phyloP scores from a whole-genome alignment of 2,113 vertebrate species.

The Serilophus lunatus region DNA sequence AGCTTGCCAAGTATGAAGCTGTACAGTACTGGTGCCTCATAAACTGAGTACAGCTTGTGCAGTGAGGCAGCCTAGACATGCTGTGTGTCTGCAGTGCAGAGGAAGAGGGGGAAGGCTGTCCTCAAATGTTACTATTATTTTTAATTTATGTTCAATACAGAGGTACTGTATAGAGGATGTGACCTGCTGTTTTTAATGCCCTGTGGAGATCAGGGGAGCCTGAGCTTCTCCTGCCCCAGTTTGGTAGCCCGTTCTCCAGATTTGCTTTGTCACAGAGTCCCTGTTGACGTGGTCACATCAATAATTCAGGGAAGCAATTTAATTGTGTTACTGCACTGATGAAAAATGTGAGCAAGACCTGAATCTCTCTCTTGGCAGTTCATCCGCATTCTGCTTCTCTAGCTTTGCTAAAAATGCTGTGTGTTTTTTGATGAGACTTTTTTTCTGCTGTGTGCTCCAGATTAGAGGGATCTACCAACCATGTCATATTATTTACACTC shows the following conservation, averaged over 20 bases:
- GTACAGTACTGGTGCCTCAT: not conserved
- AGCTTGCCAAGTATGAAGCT: conserved; percentile 22
- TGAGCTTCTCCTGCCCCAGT: not conserved
- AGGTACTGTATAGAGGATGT: not conserved
- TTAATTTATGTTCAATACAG: not conserved
- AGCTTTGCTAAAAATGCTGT: not conserved
- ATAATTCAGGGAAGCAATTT: conserved; percentile 46
- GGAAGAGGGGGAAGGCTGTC: not conserved
- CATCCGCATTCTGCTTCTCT: not conserved
- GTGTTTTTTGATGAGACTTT: not conserved
- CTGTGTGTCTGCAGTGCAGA: conserved; percentile 14
- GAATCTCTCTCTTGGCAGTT: not conserved
- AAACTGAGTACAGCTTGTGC: not conserved
- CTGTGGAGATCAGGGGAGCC: not conserved
- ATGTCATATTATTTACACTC: not conserved
- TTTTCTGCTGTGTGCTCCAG: not conserved
- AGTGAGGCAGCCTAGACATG: not conserved
- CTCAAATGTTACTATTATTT: not conserved
- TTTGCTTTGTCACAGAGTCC: conserved; percentile 34
- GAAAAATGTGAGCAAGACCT: not conserved
- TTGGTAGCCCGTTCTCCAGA: not conserved
- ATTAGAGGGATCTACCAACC: not conserved
- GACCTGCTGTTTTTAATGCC: not conserved
- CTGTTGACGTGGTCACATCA: conserved; percentile 3
- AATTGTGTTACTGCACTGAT: not conserved